These are phyloP conservation scores for Anarsia innoxiella DNA, from an alignment of 2,888 invertebrate species.

Conservation along the genomic window DNA sequence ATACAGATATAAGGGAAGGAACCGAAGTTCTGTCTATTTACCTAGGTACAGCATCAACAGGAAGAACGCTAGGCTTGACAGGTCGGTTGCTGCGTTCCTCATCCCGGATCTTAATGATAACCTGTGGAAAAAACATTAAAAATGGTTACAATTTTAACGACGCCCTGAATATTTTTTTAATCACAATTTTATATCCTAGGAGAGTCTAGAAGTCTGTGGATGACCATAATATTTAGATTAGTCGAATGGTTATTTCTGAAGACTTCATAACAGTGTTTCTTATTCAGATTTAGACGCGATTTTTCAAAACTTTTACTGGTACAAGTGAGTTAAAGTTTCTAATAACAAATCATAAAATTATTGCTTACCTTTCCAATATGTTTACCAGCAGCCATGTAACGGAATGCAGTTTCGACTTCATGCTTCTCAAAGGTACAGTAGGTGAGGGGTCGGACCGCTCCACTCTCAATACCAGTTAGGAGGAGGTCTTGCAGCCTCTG, in stretches of 20 bases:
- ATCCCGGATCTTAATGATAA: conserved; percentile 70
- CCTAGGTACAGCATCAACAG: conserved; percentile 58
- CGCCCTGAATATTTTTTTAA: too few relatives aligned
- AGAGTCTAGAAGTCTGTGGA: too few relatives aligned
- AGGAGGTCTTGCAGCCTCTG: conserved; percentile 75
- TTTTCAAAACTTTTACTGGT: too few relatives aligned
- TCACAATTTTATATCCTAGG: too few relatives aligned
- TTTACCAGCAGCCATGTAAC: conserved; percentile 79
- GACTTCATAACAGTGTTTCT: too few relatives aligned
- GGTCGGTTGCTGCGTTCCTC: conserved; percentile 48
- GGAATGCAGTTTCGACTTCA: conserved; percentile 78
- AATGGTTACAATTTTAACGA: background rate
- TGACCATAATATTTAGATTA: too few relatives aligned
- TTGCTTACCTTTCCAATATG: conserved; percentile 82
- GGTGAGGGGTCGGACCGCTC: conserved; percentile 79
- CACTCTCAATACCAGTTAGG: conserved; percentile 74
- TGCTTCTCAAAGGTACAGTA: conserved; percentile 74
- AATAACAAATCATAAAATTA: background rate
- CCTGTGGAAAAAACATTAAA: conserved; percentile 36
- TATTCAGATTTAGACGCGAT: too few relatives aligned
- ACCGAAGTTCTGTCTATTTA: too few relatives aligned
- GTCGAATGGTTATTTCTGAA: too few relatives aligned
- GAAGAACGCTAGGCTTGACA: conserved; percentile 33
- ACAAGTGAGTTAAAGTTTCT: too few relatives aligned
- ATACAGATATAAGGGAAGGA: too few relatives aligned